Conservation (phyloP, 1,140 invertebrate genomes). For the Philotrypesis tridentata region DNA sequence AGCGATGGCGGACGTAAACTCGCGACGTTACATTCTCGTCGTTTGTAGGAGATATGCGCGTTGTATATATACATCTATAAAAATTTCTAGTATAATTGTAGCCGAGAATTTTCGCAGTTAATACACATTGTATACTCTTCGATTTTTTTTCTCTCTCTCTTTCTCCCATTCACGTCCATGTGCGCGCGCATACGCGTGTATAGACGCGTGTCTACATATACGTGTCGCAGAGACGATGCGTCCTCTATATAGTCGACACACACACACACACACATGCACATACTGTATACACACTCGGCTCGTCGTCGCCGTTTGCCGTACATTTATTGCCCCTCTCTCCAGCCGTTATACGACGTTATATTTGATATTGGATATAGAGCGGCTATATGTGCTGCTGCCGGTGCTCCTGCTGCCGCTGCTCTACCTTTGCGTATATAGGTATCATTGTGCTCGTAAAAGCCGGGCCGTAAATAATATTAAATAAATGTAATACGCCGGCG, state of each 20-base stretch:
- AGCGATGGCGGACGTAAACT: slow-evolving; percentile 64
- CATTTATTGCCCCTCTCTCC: slow-evolving; percentile 71
- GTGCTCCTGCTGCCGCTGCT: too few relatives aligned
- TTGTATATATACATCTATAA: too few relatives aligned
- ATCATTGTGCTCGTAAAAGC: slow-evolving; percentile 71
- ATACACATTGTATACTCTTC: too few relatives aligned
- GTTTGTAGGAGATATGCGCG: too few relatives aligned
- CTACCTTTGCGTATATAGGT: slow-evolving; percentile 58
- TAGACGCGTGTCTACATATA: too few relatives aligned
- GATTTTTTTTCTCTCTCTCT: slow-evolving; percentile 32
- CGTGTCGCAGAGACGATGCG: neutral
- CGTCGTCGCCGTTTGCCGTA: slow-evolving; percentile 71
- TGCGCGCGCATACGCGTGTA: slow-evolving; percentile 6
- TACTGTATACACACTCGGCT: neutral
- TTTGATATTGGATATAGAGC: slow-evolving; percentile 72
- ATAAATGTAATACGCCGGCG: slow-evolving; percentile 69
- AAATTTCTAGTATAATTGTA: too few relatives aligned
- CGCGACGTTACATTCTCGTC: slow-evolving; percentile 69
- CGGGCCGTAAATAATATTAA: slow-evolving; percentile 73
- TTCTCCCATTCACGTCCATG: too few relatives aligned
- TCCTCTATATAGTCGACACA: slow-evolving; percentile 2
- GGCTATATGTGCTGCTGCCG: neutral
- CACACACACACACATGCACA: too few relatives aligned
- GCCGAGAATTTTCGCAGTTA: too few relatives aligned
- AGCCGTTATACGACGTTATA: slow-evolving; percentile 70